Conservation (phyloP, 2,113 vertebrate species). For the Electrona antarctica region DNA sequence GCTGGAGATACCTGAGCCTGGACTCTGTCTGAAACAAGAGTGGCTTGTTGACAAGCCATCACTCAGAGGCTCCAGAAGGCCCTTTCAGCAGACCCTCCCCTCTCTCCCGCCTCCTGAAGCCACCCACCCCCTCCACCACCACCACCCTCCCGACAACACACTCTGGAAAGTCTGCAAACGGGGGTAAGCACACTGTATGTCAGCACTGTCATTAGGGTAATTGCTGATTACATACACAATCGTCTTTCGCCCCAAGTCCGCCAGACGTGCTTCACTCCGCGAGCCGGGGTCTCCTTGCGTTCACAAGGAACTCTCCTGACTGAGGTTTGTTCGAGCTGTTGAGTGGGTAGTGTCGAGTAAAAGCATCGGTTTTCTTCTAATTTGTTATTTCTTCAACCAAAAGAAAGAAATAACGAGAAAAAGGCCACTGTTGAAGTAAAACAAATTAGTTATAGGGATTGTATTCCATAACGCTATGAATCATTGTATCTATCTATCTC, state of each 20-base stretch:
- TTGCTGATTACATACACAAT: slow-evolving; percentile 71
- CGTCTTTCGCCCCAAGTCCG: slow-evolving; percentile 48
- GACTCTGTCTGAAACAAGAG: slow-evolving; percentile 75
- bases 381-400: slow-evolving; percentile 21
- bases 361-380: not conserved
- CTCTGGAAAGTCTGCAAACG: slow-evolving; percentile 11
- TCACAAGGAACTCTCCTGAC: slow-evolving; percentile 8
- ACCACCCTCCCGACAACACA: slow-evolving; percentile 42
- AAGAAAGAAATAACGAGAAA: too few relatives aligned
- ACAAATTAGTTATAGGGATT: too few relatives aligned
- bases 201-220: slow-evolving; percentile 76
- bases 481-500: too few relatives aligned
- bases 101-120: not conserved
- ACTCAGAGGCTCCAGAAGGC: slow-evolving; percentile 61
- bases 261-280: slow-evolving; percentile 51
- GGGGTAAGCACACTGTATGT: slow-evolving; percentile 58
- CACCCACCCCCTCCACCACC: slow-evolving; percentile 29
- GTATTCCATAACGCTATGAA: too few relatives aligned
- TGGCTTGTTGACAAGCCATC: slow-evolving; percentile 74
- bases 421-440: not conserved
- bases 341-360: not conserved
- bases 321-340: slow-evolving; percentile 11
- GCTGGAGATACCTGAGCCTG: slow-evolving; percentile 72
- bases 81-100: slow-evolving; percentile 61
- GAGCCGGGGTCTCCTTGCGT: slow-evolving; percentile 26